A percentile compares a stretch with the other conserved stretches of the same genome.
These are phyloP conservation scores for Numida meleagris DNA, from an alignment of 2,113 vertebrate genomes.

Conservation along the genomic window DNA sequence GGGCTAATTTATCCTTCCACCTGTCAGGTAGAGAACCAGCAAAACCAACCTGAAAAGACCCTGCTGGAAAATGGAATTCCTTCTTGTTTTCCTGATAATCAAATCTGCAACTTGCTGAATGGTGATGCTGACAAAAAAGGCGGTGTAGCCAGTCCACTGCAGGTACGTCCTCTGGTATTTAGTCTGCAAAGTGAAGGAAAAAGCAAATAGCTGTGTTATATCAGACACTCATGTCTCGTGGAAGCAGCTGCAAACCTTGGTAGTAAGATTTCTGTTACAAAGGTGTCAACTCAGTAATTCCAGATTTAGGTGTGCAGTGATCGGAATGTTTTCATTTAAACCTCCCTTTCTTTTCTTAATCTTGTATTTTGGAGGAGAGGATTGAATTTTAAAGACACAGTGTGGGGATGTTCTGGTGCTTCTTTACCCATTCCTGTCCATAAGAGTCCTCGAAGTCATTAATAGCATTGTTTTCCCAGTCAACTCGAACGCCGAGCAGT, in stretches of 20 bases:
- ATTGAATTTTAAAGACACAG: neutral
- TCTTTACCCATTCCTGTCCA: constrained; percentile 82
- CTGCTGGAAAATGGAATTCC: constrained; percentile 83
- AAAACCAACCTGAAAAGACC: constrained; percentile 77
- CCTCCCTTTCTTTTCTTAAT: neutral
- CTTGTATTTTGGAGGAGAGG: neutral
- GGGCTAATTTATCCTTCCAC: neutral
- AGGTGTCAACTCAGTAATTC: neutral
- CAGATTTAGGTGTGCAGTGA: neutral
- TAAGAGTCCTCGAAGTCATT: constrained; percentile 81
- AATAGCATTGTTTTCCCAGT: constrained; percentile 69
- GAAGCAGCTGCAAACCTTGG: neutral
- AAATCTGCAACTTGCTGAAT: constrained; percentile 83
- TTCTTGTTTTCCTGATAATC: constrained; percentile 84
- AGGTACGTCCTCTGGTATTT: constrained; percentile 73
- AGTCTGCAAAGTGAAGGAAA: constrained; percentile 66
- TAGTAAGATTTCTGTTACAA: neutral
- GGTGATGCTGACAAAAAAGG: constrained; percentile 84
- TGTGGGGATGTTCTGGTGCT: neutral
- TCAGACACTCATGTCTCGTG: accelerated
- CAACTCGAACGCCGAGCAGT: constrained; percentile 64
- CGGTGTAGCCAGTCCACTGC: constrained; percentile 80
- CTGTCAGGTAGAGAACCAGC: neutral
- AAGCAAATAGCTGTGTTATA: accelerated
- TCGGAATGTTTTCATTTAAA: neutral